phyloP scores from a whole-genome alignment of 2,113 vertebrate genomes.

The Hypomesus transpacificus region DNA sequence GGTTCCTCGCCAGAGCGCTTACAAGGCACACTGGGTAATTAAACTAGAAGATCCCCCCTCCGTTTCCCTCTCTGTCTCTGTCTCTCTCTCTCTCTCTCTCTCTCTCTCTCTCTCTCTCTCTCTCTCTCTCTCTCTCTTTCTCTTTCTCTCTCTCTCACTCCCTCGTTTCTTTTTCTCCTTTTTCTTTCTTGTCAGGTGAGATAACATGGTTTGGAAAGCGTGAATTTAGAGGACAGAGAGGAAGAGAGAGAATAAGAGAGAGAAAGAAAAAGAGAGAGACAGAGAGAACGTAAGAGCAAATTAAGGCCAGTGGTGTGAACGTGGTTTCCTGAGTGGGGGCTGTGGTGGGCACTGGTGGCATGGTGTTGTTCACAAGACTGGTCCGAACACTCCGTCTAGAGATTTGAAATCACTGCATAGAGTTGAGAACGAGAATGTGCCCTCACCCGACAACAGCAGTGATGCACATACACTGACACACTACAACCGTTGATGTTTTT shows the following conservation, averaged over 20 bases:
- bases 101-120: neutral
- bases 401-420: too few species aligned
- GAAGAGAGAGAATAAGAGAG: slow-evolving; percentile 30
- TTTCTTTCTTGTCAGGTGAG: slow-evolving; percentile 65
- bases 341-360: too few species aligned
- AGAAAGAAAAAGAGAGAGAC: slow-evolving; percentile 15
- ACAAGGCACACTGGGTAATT: slow-evolving; percentile 77
- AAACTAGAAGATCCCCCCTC: slow-evolving; percentile 69
- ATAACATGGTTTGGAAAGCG: slow-evolving; percentile 64
- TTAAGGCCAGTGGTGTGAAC: slow-evolving; percentile 57
- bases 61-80: slow-evolving; percentile 23
- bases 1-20: slow-evolving; percentile 75
- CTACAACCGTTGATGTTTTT: too few species aligned
- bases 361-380: too few species aligned
- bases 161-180: slow-evolving; percentile 3
- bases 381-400: too few species aligned
- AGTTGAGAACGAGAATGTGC: too few species aligned
- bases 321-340: neutral
- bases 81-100: slow-evolving; percentile 7
- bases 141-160: slow-evolving; percentile 7
- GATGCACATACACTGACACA: too few species aligned
- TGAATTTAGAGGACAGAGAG: slow-evolving; percentile 62
- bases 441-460: too few species aligned
- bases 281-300: slow-evolving; percentile 55
- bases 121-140: neutral